These are phyloP conservation scores for Siniperca scherzeri DNA, from an alignment of 2,797 vertebrate species.

Conservation along the genomic window DNA sequence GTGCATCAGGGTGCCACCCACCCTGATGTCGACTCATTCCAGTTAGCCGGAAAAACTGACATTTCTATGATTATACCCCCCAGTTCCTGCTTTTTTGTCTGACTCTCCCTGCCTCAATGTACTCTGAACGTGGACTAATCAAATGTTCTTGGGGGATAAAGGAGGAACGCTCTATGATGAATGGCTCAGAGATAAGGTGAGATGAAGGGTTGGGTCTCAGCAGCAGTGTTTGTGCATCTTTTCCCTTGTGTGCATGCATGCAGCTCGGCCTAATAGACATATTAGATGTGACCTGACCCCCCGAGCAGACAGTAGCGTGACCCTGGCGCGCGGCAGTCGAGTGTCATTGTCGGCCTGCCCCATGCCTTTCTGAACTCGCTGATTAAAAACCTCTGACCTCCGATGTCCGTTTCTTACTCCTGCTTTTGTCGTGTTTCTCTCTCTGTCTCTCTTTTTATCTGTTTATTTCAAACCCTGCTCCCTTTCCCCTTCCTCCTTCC, in stretches of 20 bases:
- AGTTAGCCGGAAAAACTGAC: conserved; percentile 40
- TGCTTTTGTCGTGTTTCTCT: conserved; percentile 35
- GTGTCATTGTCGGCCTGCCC: conserved; percentile 43
- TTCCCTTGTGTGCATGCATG: not conserved
- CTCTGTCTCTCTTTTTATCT: conserved; percentile 70
- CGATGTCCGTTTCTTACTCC: conserved; percentile 45
- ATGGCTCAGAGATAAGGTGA: conserved; percentile 41
- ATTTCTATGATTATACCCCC: conserved; percentile 48
- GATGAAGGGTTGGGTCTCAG: conserved; percentile 29
- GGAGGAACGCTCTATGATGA: conserved; percentile 33
- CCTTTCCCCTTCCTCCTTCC: conserved; percentile 74
- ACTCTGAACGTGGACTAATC: conserved; percentile 39
- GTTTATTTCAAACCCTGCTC: conserved; percentile 74
- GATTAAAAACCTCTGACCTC: conserved; percentile 76
- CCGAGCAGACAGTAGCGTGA: conserved; percentile 58
- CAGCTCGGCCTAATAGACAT: conserved; percentile 38
- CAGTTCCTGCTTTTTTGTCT: conserved; percentile 41
- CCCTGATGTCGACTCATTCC: conserved; percentile 40
- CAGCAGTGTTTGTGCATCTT: conserved; percentile 8
- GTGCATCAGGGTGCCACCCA: conserved; percentile 29
- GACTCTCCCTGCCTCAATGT: conserved; percentile 3
- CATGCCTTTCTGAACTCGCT: conserved; percentile 61
- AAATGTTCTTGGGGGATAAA: conserved; percentile 31
- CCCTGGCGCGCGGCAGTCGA: conserved; percentile 56
- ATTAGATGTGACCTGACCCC: conserved; percentile 69